Base-by-base conservation (phyloP, 2,797 vertebrate species). In the Myotis myotis region DNA sequence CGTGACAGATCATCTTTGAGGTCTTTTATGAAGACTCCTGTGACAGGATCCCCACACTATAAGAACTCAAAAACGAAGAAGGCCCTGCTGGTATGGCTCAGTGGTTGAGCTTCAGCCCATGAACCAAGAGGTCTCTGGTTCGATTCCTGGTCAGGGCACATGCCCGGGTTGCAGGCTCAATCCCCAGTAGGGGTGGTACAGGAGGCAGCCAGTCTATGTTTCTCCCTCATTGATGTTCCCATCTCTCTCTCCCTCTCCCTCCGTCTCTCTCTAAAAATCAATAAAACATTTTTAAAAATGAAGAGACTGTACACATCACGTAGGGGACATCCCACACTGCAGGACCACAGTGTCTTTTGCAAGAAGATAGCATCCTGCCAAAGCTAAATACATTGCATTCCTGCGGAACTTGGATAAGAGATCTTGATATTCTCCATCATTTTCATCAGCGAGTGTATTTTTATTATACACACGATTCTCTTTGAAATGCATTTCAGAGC, bases 301-400 rank as follows among this genome's bases (percentile, higher is more conserved):
- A 9, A 66, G 1, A 44, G 28, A 2, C n/a, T 66, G 3, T 2
- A 20, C 28, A 20, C 3, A 9, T 71, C 44, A 25, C 0, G 0
- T 28, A 78, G 20, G 16, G 7, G 1, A 13, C 5, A 2, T 20
- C 60, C 23, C 38, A 30, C 3, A 25, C 41, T 57, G 9, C 17
- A 16, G 6, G 7, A 78, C 70, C 44, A 3, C 8, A 47, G 17
- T 36, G 25, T 53, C 38, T 81, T 71, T 62, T 84, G 20, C 41
- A 44, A 44, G 47, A 36, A 41, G 30, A 13, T 68, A 28, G 28
- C 28, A 41, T 75, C 30, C 13, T 5, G 0, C 66, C 23, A 38
- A 60, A 87, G 19, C 12, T 33, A 22, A 71, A 66, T 47, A 12
- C 53, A 10, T 3, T 47, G 38, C 4, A 28, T 75, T 76, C 86